phyloP scores from a whole-genome alignment of 2,113 vertebrate genomes.

The Ctenodactylus gundi region DNA sequence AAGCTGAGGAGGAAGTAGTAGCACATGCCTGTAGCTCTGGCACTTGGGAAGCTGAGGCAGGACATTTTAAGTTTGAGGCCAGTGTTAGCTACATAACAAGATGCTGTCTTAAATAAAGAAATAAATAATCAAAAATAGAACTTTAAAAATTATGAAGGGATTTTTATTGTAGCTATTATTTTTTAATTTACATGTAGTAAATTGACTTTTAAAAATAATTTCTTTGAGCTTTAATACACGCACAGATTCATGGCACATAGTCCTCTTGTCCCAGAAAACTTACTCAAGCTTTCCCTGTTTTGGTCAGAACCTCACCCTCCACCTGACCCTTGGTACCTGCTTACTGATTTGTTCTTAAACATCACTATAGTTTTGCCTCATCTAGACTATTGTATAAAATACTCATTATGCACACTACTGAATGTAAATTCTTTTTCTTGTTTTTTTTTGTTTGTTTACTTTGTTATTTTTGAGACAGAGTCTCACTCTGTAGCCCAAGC shows the following conservation, averaged over 20 bases:
- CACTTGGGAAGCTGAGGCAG: not conserved
- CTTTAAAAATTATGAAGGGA: not conserved
- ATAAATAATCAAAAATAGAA: not conserved
- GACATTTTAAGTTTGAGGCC: not conserved
- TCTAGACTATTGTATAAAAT: not conserved
- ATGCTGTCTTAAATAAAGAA: not conserved
- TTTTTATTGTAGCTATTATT: not conserved
- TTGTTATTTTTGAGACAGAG: too few relatives aligned
- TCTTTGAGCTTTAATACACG: not conserved
- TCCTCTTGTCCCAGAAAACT: not conserved
- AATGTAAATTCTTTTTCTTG: not conserved
- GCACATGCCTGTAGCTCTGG: not conserved
- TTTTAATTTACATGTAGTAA: not conserved
- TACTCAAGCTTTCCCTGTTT: not conserved
- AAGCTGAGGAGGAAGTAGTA: not conserved
- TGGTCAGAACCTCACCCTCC: not conserved
- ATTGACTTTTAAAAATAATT: conserved; percentile 15
- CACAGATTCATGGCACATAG: not conserved
- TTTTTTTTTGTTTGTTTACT: too few relatives aligned
- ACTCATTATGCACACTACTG: not conserved
- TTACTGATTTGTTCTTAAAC: not conserved
- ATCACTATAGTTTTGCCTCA: not conserved
- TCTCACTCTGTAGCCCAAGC: too few relatives aligned
- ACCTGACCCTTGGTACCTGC: not conserved
- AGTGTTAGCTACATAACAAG: not conserved